A percentile compares a stretch with the other conserved stretches of the same genome.
Conservation (phyloP, 2,888 invertebrate genomes). For the Venusia cambrica region DNA sequence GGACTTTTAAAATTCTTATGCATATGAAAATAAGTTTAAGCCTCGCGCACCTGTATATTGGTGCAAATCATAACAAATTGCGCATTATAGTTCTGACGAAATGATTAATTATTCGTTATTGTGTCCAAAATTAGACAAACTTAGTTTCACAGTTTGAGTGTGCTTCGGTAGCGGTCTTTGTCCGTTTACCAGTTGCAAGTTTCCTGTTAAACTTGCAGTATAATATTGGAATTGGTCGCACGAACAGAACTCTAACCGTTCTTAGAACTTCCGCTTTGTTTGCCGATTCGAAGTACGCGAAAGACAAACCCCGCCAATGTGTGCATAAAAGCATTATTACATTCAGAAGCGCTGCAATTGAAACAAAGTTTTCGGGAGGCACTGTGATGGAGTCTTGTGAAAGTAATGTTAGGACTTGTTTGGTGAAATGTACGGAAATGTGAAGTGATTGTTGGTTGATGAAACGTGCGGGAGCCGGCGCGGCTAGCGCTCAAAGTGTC, state of each 20-base stretch:
- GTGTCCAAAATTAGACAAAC: slow-evolving; percentile 16
- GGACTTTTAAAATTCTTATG: too few relatives aligned
- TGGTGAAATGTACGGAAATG: slow-evolving; percentile 20
- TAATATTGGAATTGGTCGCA: slow-evolving; percentile 40
- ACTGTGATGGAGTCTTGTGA: slow-evolving; percentile 23
- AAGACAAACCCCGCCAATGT: too few relatives aligned
- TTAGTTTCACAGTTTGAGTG: slow-evolving; percentile 17
- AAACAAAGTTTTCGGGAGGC: slow-evolving; percentile 35
- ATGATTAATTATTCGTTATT: slow-evolving; percentile 16
- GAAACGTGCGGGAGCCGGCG: slow-evolving; percentile 57
- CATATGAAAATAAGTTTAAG: slow-evolving; percentile 35
- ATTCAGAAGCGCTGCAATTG: too few relatives aligned
- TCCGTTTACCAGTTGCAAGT: slow-evolving; percentile 29
- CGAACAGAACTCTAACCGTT: slow-evolving; percentile 35
- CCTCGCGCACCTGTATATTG: slow-evolving; percentile 37
- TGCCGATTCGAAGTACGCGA: slow-evolving; percentile 43
- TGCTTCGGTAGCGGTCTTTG: slow-evolving; percentile 24
- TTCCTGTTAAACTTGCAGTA: slow-evolving; percentile 40
- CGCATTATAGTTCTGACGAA: slow-evolving; percentile 27
- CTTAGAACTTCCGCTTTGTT: slow-evolving; percentile 40
- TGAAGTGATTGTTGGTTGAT: slow-evolving; percentile 50
- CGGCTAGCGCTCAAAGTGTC: slow-evolving; percentile 71
- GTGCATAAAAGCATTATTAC: too few relatives aligned
- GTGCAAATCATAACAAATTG: slow-evolving; percentile 36
- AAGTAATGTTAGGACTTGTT: background rate